phyloP scores from a whole-genome alignment of 2,888 invertebrate genomes.

The Drosophila meridiana region DNA sequence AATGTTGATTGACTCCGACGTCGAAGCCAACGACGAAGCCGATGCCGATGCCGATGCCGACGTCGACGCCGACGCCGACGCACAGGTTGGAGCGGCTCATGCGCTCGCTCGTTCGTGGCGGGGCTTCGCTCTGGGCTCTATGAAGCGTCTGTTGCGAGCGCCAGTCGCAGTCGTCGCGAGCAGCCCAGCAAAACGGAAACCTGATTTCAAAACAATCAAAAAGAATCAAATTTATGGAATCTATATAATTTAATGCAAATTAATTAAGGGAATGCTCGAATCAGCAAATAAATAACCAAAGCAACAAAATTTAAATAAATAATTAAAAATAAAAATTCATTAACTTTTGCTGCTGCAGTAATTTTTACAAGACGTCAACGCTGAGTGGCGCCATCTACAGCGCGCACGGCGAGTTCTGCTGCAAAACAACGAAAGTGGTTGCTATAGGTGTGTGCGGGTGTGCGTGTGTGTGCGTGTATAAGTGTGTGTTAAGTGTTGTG shows the following conservation, averaged over 20 bases:
- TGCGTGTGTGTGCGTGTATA: not conserved
- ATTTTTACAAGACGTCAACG: constrained; percentile 13
- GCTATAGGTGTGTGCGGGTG: not conserved
- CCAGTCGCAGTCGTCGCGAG: constrained; percentile 63
- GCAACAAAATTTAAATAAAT: not conserved
- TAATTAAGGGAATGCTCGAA: constrained; percentile 43
- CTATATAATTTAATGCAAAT: constrained; percentile 36
- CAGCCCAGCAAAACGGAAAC: constrained; percentile 30
- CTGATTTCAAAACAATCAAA: constrained; percentile 44
- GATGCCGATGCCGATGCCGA: constrained; percentile 3
- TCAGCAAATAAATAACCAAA: constrained; percentile 8
- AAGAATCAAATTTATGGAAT: constrained; percentile 8
- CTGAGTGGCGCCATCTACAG: constrained; percentile 30
- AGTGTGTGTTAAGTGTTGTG: constrained; percentile 27
- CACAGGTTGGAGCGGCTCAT: constrained; percentile 60
- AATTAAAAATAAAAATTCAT: constrained; percentile 5
- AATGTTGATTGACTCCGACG: constrained; percentile 15
- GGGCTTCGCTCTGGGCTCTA: constrained; percentile 61
- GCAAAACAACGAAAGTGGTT: constrained; percentile 51
- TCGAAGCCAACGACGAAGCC: constrained; percentile 15
- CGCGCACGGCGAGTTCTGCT: constrained; percentile 26
- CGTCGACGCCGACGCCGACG: constrained; percentile 46
- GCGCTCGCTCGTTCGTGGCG: constrained; percentile 43
- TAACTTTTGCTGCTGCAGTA: constrained; percentile 17
- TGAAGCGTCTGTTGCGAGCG: constrained; percentile 75